phyloP scores from a whole-genome alignment of 2,888 invertebrate species.

The Caenorhabditis auriculariae region DNA sequence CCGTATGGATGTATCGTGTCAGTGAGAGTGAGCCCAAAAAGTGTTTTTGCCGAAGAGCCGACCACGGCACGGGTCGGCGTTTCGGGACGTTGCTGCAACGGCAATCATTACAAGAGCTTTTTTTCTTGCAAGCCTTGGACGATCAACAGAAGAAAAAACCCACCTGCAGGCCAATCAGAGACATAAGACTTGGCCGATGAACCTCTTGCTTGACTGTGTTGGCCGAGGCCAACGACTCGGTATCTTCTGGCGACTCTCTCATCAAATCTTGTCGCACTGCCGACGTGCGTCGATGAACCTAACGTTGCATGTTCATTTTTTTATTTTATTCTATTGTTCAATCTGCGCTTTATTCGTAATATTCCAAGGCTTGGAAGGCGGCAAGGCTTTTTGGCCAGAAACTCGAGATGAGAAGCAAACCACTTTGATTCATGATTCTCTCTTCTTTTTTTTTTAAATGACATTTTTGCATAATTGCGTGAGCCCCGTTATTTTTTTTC shows the following conservation, averaged over 20 bases:
- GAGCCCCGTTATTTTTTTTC: no score
- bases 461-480: no score
- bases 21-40: conserved; percentile 1
- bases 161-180: conserved; percentile 51
- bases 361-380: no score
- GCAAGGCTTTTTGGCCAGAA: no score
- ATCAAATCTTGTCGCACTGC: conserved; percentile 47
- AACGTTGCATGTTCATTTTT: no score
- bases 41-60: neutral
- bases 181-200: conserved; percentile 53
- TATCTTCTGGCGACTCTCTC: conserved; percentile 47
- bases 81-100: conserved; percentile 14
- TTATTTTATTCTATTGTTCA: no score
- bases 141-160: neutral
- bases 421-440: no score
- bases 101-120: neutral
- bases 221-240: conserved; percentile 22
- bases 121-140: no score
- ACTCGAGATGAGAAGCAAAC: no score
- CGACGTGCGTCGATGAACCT: conserved; percentile 54
- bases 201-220: conserved; percentile 23
- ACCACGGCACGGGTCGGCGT: conserved; percentile 5
- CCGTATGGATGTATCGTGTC: conserved; percentile 20
- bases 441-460: no score
- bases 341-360: no score